Percentiles rank a stretch among this genome's conserved stretches.
phyloP scores from a whole-genome alignment of 1,140 invertebrate genomes.

The Drosophila pectinifera region DNA sequence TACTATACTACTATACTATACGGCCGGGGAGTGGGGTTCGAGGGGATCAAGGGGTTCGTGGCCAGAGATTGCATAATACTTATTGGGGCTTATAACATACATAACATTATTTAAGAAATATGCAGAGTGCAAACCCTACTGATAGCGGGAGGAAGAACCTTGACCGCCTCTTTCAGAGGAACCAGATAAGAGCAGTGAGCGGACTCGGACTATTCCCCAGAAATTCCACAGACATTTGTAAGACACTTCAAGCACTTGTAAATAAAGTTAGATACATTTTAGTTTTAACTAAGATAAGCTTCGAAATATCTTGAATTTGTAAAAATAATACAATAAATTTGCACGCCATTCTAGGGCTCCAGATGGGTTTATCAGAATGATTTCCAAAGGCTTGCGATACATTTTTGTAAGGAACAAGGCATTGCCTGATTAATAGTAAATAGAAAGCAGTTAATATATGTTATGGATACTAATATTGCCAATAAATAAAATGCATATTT shows the following conservation, averaged over 20 bases:
- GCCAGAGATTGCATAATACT: slow-evolving; percentile 40
- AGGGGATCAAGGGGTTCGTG: slow-evolving; percentile 6
- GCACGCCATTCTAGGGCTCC: too few relatives aligned
- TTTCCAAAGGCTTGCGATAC: background rate
- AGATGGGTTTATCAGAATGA: too few relatives aligned
- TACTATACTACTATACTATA: background rate
- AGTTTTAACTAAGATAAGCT: too few relatives aligned
- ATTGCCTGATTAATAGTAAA: background rate
- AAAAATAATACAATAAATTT: too few relatives aligned
- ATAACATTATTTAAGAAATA: background rate
- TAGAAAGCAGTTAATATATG: too few relatives aligned
- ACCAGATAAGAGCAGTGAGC: slow-evolving; percentile 9
- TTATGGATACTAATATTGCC: too few relatives aligned
- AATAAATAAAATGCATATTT: too few relatives aligned
- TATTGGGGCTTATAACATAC: background rate
- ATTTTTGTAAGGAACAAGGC: too few relatives aligned
- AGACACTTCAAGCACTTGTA: background rate
- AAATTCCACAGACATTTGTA: background rate
- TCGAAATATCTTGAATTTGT: too few relatives aligned
- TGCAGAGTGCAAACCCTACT: slow-evolving; percentile 26
- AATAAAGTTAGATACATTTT: background rate
- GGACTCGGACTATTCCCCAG: background rate
- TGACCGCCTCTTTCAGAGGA: slow-evolving; percentile 36
- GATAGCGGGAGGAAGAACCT: slow-evolving; percentile 25
- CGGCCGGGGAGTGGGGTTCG: background rate